Conservation (phyloP, 2,888 invertebrate genomes). For the Dioctria linearis region DNA sequence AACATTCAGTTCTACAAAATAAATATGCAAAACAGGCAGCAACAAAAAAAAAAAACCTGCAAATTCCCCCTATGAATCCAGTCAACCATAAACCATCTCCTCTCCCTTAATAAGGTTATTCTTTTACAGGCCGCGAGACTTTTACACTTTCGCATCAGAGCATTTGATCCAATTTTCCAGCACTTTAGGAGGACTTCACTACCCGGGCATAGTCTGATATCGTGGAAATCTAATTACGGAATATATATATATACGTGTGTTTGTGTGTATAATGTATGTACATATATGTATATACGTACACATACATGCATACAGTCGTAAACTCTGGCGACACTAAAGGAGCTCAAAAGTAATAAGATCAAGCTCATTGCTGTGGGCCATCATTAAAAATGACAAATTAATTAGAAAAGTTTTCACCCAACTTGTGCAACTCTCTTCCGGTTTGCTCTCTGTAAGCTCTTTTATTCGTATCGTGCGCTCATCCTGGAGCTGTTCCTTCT, state of each 20-base stretch:
- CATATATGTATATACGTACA: too few relatives aligned
- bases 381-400: constrained; percentile 57
- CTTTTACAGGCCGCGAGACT: constrained; percentile 39
- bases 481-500: background rate
- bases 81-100: background rate
- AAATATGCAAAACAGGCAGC: constrained; percentile 14
- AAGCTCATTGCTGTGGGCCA: constrained; percentile 47
- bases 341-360: constrained; percentile 35
- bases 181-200: constrained; percentile 28
- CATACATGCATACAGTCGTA: too few relatives aligned
- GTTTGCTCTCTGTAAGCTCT: background rate
- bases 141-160: constrained; percentile 34
- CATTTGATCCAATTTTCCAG: constrained; percentile 46
- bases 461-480: background rate
- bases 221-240: constrained; percentile 38
- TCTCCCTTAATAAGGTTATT: constrained; percentile 25
- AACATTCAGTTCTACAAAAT: too few relatives aligned
- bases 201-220: constrained; percentile 28
- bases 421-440: constrained; percentile 17
- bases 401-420: constrained; percentile 55
- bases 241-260: too few relatives aligned
- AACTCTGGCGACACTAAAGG: background rate
- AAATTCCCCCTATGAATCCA: constrained; percentile 24
- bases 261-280: too few relatives aligned
- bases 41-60: constrained; percentile 23